These are phyloP conservation scores for Carettochelys insculpta DNA, from an alignment of 2,113 vertebrate species.

Conservation along the genomic window DNA sequence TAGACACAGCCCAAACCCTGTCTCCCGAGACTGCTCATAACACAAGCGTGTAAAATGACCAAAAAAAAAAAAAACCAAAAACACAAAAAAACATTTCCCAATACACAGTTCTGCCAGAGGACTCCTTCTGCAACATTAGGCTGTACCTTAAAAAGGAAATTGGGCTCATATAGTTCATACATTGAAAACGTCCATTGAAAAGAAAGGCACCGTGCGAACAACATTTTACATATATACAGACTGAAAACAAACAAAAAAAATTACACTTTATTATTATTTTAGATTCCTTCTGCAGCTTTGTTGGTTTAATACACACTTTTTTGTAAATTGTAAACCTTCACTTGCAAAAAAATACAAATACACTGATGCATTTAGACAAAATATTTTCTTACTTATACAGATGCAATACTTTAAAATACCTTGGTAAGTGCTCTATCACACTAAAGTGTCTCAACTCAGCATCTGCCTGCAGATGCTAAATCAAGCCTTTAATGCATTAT, in stretches of 20 bases:
- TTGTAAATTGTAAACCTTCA: conserved; percentile 99
- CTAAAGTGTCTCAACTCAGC: conserved; percentile 87
- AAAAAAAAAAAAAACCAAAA: not conserved
- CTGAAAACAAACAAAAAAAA: conserved; percentile 77
- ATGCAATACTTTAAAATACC: conserved; percentile 96
- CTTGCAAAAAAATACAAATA: conserved; percentile 97
- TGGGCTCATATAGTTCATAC: conserved; percentile 74
- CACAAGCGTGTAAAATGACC: conserved; percentile 83
- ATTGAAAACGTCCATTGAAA: conserved; percentile 80
- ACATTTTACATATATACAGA: conserved; percentile 86
- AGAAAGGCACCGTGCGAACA: conserved; percentile 86
- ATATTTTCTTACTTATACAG: conserved; percentile 95
- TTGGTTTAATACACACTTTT: conserved; percentile 91
- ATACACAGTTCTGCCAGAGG: conserved; percentile 74
- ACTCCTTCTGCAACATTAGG: conserved; percentile 77
- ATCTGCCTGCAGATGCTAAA: conserved; percentile 98
- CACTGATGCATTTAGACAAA: conserved; percentile 93
- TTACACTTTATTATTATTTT: conserved; percentile 82
- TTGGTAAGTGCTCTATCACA: conserved; percentile 89
- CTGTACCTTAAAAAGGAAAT: conserved; percentile 79
- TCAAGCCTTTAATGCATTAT: conserved; percentile 87
- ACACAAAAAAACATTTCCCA: conserved; percentile 61
- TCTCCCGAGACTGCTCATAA: conserved; percentile 85
- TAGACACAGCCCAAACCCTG: conserved; percentile 90
- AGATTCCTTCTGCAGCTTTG: conserved; percentile 84